These are phyloP conservation scores for Esox niger DNA, from an alignment of 2,113 vertebrate genomes.

Conservation along the genomic window DNA sequence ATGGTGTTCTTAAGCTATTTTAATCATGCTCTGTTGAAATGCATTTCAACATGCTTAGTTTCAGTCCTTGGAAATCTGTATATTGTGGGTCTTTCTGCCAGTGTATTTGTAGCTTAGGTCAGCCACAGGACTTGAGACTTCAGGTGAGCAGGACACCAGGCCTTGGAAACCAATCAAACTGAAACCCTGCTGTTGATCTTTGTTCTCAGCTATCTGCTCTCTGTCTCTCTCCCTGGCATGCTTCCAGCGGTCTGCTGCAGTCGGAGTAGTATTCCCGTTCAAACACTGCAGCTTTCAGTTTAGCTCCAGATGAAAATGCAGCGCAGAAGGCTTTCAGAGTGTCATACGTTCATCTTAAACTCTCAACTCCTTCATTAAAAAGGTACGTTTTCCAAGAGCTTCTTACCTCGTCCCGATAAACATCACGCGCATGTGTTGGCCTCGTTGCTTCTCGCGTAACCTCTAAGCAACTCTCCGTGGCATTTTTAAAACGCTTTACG, in stretches of 20 bases:
- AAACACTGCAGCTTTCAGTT: conserved; percentile 59
- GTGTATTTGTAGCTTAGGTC: conserved; percentile 26
- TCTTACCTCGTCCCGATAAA: neutral
- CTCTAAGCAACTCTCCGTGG: neutral
- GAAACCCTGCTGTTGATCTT: conserved; percentile 42
- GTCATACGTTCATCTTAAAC: conserved; percentile 25
- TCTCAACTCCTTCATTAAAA: neutral
- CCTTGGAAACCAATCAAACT: conserved; percentile 45
- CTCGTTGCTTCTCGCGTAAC: neutral
- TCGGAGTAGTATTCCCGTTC: conserved; percentile 51
- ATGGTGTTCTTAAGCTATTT: conserved; percentile 53
- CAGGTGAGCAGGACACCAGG: conserved; percentile 43
- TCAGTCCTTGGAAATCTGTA: conserved; percentile 16
- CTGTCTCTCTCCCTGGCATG: conserved; percentile 37
- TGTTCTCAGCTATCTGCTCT: conserved; percentile 9
- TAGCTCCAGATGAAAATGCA: conserved; percentile 44
- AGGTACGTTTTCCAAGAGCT: neutral
- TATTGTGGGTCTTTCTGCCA: conserved; percentile 15
- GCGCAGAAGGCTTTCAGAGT: conserved; percentile 43
- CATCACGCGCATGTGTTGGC: conserved; percentile 36
- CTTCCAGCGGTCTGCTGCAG: conserved; percentile 69
- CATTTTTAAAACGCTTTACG: too few relatives aligned
- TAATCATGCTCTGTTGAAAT: conserved; percentile 63
- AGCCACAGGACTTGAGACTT: conserved; percentile 38
- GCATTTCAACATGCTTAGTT: conserved; percentile 54